Conservation (phyloP, 2,888 invertebrate genomes). For the Torymus aiolomorphi region DNA sequence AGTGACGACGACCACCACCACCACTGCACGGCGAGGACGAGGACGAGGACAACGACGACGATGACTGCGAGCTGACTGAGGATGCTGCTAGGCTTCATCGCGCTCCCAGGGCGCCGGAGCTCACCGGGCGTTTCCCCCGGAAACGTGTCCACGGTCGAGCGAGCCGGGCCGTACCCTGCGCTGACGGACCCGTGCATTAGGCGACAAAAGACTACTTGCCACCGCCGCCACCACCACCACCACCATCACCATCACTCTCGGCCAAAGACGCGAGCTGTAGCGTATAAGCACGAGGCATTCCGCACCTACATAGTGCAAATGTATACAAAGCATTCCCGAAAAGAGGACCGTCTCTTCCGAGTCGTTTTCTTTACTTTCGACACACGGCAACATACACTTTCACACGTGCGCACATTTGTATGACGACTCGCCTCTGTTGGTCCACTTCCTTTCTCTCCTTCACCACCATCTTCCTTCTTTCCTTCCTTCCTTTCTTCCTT, state of each 20-base stretch:
- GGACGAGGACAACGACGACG: neutral
- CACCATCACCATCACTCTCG: too few relatives aligned
- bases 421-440: neutral
- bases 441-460: constrained; percentile 22
- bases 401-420: neutral
- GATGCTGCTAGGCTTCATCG: too few relatives aligned
- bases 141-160: constrained; percentile 40
- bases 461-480: neutral
- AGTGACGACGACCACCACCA: constrained; percentile 59
- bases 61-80: constrained; percentile 14
- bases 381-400: neutral
- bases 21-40: neutral
- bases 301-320: constrained; percentile 37
- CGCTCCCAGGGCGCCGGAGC: neutral
- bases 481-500: too few relatives aligned
- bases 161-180: neutral
- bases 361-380: constrained; percentile 5
- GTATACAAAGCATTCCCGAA: constrained; percentile 9
- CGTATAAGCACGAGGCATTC: neutral
- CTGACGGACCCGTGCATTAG: neutral
- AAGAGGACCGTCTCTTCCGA: neutral
- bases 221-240: too few relatives aligned
- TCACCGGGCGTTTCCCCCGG: constrained; percentile 30
- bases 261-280: neutral
- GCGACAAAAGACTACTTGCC: too few relatives aligned